These are phyloP conservation scores for Drosophila emarginata DNA, from an alignment of 2,888 invertebrate species.

Conservation along the genomic window DNA sequence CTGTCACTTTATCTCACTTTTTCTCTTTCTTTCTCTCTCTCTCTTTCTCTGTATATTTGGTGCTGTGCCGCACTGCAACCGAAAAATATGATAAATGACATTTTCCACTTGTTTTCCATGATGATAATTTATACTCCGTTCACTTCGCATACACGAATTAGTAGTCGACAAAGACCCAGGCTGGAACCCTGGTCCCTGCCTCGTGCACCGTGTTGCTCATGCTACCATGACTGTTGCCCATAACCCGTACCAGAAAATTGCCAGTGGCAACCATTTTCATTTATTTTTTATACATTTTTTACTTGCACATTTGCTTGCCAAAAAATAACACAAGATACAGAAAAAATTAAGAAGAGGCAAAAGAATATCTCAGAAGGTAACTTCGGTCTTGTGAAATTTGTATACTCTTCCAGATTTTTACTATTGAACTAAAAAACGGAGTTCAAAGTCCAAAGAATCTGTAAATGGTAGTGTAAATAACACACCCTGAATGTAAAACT, in stretches of 20 bases:
- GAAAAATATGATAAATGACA: conserved; percentile 76
- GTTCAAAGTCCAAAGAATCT: too few relatives aligned
- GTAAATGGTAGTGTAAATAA: too few relatives aligned
- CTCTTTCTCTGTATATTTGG: conserved; percentile 6
- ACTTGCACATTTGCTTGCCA: conserved; percentile 67
- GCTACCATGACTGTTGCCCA: conserved; percentile 29
- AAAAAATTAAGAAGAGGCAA: conserved; percentile 14
- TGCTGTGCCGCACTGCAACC: conserved; percentile 49
- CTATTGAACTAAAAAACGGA: too few relatives aligned
- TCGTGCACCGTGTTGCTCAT: background rate
- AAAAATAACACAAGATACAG: conserved; percentile 39
- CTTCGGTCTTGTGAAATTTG: too few relatives aligned
- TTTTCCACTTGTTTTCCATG: conserved; percentile 78
- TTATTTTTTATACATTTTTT: conserved; percentile 52
- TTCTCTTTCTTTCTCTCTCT: background rate
- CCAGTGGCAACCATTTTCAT: conserved; percentile 62
- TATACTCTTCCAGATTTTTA: too few relatives aligned
- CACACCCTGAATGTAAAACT: conserved; percentile 13
- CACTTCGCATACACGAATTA: conserved; percentile 68
- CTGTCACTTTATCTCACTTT: background rate
- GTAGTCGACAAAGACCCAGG: conserved; percentile 40
- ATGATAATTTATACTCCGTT: conserved; percentile 76
- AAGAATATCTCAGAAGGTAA: background rate
- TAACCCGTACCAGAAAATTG: conserved; percentile 38
- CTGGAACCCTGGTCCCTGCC: background rate